Conservation (phyloP, 2,113 vertebrate genomes). For the Hypomesus transpacificus region DNA sequence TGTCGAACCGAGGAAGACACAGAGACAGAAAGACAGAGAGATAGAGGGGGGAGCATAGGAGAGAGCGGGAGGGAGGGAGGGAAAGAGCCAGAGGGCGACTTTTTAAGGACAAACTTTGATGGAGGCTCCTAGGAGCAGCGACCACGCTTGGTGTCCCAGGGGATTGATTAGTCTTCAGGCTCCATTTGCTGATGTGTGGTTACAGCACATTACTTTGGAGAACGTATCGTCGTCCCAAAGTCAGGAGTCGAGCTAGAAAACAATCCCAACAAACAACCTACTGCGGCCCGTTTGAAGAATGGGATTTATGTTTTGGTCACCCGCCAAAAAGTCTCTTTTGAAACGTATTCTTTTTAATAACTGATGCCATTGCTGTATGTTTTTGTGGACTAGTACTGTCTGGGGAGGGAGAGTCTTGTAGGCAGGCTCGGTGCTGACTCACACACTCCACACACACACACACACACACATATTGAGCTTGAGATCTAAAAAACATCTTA, state of each 20-base stretch:
- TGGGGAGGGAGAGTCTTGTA: constrained; percentile 8
- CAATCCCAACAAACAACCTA: constrained; percentile 54
- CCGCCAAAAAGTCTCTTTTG: constrained; percentile 62
- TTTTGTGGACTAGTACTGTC: constrained; percentile 32
- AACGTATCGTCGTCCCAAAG: constrained; percentile 45
- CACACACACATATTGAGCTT: neutral
- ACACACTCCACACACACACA: constrained; percentile 10
- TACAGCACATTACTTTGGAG: constrained; percentile 34
- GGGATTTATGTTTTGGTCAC: constrained; percentile 60
- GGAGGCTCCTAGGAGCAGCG: neutral
- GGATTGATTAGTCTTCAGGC: constrained; percentile 35
- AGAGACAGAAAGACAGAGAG: too few relatives aligned
- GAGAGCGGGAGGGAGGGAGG: neutral
- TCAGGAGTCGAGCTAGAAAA: constrained; percentile 35
- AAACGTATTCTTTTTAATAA: constrained; percentile 55
- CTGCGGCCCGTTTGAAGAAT: constrained; percentile 62
- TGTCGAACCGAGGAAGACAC: too few relatives aligned
- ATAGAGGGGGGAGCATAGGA: neutral
- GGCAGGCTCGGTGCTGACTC: constrained; percentile 19
- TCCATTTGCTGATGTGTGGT: constrained; percentile 39
- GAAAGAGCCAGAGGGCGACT: neutral
- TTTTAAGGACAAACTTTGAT: constrained; percentile 10
- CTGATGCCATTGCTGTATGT: constrained; percentile 44
- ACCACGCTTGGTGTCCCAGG: constrained; percentile 15
- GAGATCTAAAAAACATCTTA: constrained; percentile 45